Evolutionary conservation across 2,113 vertebrate species (phyloP).

Genomic region (Hypanus sabinus): DNA sequence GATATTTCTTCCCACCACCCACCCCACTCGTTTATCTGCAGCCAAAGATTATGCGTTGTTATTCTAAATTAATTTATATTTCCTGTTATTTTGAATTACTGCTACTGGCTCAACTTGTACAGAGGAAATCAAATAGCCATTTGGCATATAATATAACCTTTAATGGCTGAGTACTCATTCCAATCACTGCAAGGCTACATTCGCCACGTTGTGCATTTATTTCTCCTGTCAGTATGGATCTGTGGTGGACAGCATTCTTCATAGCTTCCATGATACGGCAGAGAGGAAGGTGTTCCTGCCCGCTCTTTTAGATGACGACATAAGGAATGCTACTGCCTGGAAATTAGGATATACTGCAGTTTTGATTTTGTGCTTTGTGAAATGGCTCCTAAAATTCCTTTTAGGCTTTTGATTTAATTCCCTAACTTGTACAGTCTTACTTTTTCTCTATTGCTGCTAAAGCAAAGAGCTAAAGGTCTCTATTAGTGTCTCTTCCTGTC

Average conservation of each 20-base stretch:
- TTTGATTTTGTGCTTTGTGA: background rate
- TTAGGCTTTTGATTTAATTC: slow-evolving; percentile 38
- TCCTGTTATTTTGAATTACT: background rate
- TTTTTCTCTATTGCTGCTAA: slow-evolving; percentile 17
- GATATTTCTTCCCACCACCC: background rate
- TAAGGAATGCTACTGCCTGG: background rate
- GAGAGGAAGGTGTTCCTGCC: background rate
- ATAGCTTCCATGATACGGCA: background rate
- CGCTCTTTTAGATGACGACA: background rate
- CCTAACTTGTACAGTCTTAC: slow-evolving; percentile 15
- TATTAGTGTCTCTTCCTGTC: slow-evolving; percentile 38
- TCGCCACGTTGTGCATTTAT: background rate
- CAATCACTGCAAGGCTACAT: background rate
- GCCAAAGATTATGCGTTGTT: background rate
- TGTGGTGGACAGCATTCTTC: background rate
- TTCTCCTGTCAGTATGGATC: background rate
- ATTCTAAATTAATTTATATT: background rate
- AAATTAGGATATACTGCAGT: background rate
- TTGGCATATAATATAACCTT: background rate
- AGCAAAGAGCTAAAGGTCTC: slow-evolving; percentile 34
- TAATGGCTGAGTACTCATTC: background rate
- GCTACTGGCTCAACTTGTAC: background rate
- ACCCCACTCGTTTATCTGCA: background rate
- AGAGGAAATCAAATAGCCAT: background rate
- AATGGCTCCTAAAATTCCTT: slow-evolving; percentile 15